These are phyloP conservation scores for Strix uralensis DNA, from an alignment of 2,113 vertebrate genomes.

Conservation along the genomic window DNA sequence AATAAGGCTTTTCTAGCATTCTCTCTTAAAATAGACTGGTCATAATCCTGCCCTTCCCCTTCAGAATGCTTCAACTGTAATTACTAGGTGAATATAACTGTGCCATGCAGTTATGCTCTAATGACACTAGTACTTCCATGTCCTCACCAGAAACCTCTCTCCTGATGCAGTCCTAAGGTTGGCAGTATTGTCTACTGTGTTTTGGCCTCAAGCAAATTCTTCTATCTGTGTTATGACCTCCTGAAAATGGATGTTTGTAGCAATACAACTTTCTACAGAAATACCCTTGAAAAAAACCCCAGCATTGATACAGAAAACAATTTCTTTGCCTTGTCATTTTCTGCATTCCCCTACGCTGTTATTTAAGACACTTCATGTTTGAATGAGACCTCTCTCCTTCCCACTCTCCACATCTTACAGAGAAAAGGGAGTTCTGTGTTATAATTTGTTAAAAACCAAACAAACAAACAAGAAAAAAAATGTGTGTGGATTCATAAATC, in stretches of 20 bases:
- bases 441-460: not conserved
- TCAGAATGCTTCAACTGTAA: not conserved
- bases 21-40: not conserved
- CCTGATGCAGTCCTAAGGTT: not conserved
- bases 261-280: not conserved
- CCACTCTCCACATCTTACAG: not conserved
- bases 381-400: not conserved
- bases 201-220: not conserved
- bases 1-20: not conserved
- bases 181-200: not conserved
- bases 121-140: not conserved
- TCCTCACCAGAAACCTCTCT: not conserved
- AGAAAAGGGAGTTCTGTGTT: not conserved
- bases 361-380: not conserved
- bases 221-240: not conserved
- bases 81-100: not conserved
- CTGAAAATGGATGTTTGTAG: not conserved
- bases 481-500: not conserved
- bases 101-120: not conserved
- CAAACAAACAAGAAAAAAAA: not conserved
- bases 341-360: not conserved
- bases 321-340: not conserved
- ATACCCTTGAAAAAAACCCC: not conserved
- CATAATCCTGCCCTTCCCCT: not conserved
- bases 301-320: not conserved